Percentiles rank a stretch among this genome's conserved stretches.
Evolutionary conservation across 2,888 invertebrate genomes (phyloP).

Genomic region (Acheta domesticus): DNA sequence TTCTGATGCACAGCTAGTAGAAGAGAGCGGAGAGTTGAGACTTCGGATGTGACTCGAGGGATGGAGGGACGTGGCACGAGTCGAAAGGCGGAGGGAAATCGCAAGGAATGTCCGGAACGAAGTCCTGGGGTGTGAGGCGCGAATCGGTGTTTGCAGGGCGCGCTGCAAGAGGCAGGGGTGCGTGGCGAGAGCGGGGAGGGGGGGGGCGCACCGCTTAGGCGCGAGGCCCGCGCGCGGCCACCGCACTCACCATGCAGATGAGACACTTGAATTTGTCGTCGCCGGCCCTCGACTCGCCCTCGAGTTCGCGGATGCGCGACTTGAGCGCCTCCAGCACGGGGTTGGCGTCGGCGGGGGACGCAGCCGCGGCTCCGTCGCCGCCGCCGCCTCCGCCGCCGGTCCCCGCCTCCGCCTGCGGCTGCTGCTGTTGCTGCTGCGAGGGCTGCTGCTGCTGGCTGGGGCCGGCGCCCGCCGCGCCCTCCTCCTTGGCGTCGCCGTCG

Average conservation of each 20-base stretch:
- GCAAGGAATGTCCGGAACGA: too few relatives aligned
- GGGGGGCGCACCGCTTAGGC: not conserved
- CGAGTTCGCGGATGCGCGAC: slow-evolving; percentile 70
- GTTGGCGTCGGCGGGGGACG: slow-evolving; percentile 40
- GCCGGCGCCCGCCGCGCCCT: slow-evolving; percentile 45
- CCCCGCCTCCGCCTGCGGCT: slow-evolving; percentile 27
- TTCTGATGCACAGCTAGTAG: too few relatives aligned
- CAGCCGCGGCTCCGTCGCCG: slow-evolving; percentile 21
- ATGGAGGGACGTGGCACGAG: not conserved
- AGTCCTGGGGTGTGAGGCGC: too few relatives aligned
- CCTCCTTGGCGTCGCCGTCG: slow-evolving; percentile 44
- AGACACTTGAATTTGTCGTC: slow-evolving; percentile 75
- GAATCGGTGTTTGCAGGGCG: too few relatives aligned
- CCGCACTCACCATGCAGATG: slow-evolving; percentile 71
- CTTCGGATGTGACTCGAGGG: not conserved
- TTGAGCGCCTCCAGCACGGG: slow-evolving; percentile 70
- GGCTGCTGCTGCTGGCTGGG: slow-evolving; percentile 38
- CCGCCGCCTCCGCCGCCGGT: not conserved
- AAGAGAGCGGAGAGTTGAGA: too few relatives aligned
- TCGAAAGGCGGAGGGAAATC: not conserved
- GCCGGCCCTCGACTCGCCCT: slow-evolving; percentile 55
- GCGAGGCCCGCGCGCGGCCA: not conserved
- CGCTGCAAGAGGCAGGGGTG: too few relatives aligned
- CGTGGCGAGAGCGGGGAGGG: too few relatives aligned
- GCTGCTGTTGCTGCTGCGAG: slow-evolving; percentile 33